Base-by-base conservation (phyloP, 2,113 vertebrate genomes). In the Sigmodon hispidus region DNA sequence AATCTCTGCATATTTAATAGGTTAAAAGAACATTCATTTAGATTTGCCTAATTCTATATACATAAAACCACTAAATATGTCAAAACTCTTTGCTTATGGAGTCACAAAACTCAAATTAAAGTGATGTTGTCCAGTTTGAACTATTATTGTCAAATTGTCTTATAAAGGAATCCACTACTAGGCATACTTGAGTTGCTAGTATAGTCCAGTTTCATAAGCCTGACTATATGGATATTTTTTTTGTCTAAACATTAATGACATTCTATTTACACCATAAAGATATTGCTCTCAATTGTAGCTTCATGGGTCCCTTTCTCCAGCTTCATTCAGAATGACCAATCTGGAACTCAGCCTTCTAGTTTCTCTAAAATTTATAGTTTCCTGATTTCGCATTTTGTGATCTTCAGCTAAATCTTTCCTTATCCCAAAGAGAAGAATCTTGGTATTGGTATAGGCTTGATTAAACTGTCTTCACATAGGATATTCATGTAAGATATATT, bases 281-380 rank as follows among this genome's bases (percentile, higher is more conserved):
- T 0, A 0, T 4, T 19, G 85, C 0, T 0, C 11, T 61, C 11
- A 40, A 2, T 43, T 63, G 61, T 73, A 36, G 59, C 34, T 4
- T 87, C 29, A 10, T 40, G 29, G 36, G 69, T 9, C 6, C 10
- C 7, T 6, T n/a, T 84, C 19, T 77, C 19, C 4, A n/a, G 43
- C n/a, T 80, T 75, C 48, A 79, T 11, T 13, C 61, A n/a, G 3
- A 31, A 1, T 34, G 0, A 0, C 52, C 6, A 2, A 63, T 31
- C 5, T 6, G 1, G 6, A 63, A 13, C 11, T 70, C 48, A 10
- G 3, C 57, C 11, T 31, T 31, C 5, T 48, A 4, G 17, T 48
- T 43, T 69, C 70, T 57, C 86, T 65, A 5, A 70, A 7, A 16
- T 65, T 19, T 15, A 16, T 19, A 2, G 7, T 36, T 8, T 24